Conservation (phyloP, 2,888 invertebrate species). For the Lymantria monacha region DNA sequence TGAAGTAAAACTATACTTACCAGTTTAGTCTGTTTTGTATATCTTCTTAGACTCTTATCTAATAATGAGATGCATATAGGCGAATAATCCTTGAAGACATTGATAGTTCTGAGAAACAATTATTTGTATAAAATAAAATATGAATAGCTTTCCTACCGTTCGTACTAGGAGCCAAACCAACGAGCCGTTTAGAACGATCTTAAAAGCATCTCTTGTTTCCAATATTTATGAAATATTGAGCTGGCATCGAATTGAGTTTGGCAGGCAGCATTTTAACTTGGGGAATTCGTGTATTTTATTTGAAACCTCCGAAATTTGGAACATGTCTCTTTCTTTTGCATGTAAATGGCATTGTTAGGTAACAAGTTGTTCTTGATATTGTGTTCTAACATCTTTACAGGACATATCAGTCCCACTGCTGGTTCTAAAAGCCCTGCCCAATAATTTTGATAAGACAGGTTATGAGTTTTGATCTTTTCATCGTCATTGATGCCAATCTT, state of each 20-base stretch:
- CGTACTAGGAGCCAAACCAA: conserved; percentile 20
- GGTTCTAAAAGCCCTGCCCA: too few relatives aligned
- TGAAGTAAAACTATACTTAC: too few relatives aligned
- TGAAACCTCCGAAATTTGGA: conserved; percentile 10
- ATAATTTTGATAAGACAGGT: too few relatives aligned
- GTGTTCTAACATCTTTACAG: not conserved
- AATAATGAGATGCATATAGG: too few relatives aligned
- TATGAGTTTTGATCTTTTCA: too few relatives aligned
- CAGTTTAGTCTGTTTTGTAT: too few relatives aligned
- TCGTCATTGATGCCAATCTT: too few relatives aligned
- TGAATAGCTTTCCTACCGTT: conserved; percentile 22
- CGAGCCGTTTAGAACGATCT: conserved; percentile 25
- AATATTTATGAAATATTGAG: conserved; percentile 26
- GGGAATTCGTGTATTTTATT: conserved; percentile 15
- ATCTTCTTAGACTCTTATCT: too few relatives aligned
- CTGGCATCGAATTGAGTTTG: conserved; percentile 20
- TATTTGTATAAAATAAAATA: conserved; percentile 7
- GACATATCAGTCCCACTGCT: not conserved
- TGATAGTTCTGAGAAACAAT: too few relatives aligned
- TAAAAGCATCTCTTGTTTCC: conserved; percentile 30
- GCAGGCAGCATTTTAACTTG: not conserved
- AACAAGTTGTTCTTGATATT: not conserved
- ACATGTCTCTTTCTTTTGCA: not conserved
- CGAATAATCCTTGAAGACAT: too few relatives aligned
- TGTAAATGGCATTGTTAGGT: not conserved